Base-by-base conservation (phyloP, 2,797 vertebrate species). In the Malurus splendens region DNA sequence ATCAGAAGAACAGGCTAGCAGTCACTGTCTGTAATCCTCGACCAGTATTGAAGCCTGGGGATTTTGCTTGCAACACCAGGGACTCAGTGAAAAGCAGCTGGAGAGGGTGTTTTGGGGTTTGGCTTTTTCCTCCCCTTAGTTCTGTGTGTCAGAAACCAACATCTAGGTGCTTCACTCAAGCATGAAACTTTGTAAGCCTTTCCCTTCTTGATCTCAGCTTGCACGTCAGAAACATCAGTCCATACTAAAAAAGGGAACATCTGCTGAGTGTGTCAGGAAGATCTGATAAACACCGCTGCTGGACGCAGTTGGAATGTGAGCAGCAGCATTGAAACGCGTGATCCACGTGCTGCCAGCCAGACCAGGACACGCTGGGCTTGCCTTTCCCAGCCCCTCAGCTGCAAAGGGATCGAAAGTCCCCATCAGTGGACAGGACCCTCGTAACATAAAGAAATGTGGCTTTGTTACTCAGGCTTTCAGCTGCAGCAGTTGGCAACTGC, bases 181-280 rank as follows among this genome's bases (percentile, higher is more conserved):
- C 36, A 45, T 2, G 18, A 86, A 86, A 57, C 28, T 67, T 64
- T 10, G 15, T 16, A 71, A 88, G 39, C 23, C 18, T 39, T 59
- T 32, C 32, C 50, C 38, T 71, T 68, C 47, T 54, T 82, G 76
- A 80, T 54, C 57, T 57, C 65, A 68, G 75, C 57, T 42, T 74
- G 78, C 54, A 80, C 2, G 0, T 85, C 79, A 84, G 59, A 73
- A 86, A 44, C 68, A 86, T 57, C 57, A 44, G 47, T 93, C 86
- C 33, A 90, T 94, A 90, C 88, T 94, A 95, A 94, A 94, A 94
- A 94, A 93, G 88, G 92, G 86, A 84, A 88, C 65, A 82, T 94
- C 59, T 89, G 88, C 91, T 90, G 70, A 51, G 55, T 33, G 72
- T 30, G 50, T 85, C 68, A 71, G 81, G 75, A 85, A 38, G 72